Conservation (phyloP, 2,113 vertebrate genomes). For the Gopherus evgoodei region DNA sequence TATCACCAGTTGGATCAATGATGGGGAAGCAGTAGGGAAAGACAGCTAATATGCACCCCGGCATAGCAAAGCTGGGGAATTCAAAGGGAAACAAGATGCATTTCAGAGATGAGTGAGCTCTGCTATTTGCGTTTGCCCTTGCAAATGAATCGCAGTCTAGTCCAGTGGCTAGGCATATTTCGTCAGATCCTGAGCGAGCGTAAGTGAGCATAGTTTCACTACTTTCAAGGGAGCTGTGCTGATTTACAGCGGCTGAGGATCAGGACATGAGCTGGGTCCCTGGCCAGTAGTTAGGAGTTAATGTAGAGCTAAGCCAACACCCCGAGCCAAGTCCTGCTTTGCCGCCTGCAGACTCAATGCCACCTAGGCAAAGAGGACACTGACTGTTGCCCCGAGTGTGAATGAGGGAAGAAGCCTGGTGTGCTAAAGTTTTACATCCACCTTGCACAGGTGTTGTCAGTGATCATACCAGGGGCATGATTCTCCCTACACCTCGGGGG, state of each 20-base stretch:
- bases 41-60: background rate
- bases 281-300: background rate
- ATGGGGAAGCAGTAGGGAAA: background rate
- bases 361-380: background rate
- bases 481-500: background rate
- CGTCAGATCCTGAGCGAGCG: background rate
- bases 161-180: background rate
- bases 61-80: background rate
- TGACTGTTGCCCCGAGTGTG: background rate
- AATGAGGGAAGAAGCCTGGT: background rate
- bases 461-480: background rate
- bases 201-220: background rate
- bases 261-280: background rate
- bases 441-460: background rate
- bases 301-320: background rate
- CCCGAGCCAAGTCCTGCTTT: background rate
- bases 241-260: background rate
- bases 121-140: background rate
- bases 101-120: background rate
- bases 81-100: background rate
- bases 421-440: background rate
- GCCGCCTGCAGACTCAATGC: background rate
- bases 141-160: background rate
- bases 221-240: background rate
- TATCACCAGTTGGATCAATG: background rate